Percentiles rank a stretch among this genome's conserved stretches.
These are phyloP conservation scores for Yponomeuta cagnagella DNA, from an alignment of 2,888 invertebrate genomes.

Conservation along the genomic window DNA sequence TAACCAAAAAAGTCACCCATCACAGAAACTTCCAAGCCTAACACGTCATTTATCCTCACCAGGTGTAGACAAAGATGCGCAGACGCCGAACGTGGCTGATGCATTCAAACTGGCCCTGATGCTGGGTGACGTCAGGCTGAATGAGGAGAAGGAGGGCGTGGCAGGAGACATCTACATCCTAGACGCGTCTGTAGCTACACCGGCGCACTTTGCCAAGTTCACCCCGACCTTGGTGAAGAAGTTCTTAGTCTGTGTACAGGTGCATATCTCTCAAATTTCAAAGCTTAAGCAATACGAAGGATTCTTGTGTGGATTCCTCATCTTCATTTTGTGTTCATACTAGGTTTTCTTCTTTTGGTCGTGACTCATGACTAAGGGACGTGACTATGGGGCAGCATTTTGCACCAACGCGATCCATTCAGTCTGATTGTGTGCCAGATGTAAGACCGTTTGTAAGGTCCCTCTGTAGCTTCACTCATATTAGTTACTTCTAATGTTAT, in stretches of 20 bases:
- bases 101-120: constrained; percentile 89
- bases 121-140: constrained; percentile 88
- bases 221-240: constrained; percentile 89
- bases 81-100: constrained; percentile 83
- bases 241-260: constrained; percentile 88
- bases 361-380: too few species aligned
- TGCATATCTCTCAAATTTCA: constrained; percentile 25
- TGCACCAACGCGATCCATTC: too few species aligned
- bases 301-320: too few species aligned
- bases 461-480: too few species aligned
- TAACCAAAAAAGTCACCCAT: too few species aligned
- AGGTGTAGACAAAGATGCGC: constrained; percentile 80
- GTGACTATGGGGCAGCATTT: too few species aligned
- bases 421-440: too few species aligned
- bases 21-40: background rate
- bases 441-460: too few species aligned
- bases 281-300: too few species aligned
- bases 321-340: too few species aligned
- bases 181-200: constrained; percentile 86
- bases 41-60: constrained; percentile 13
- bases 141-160: constrained; percentile 86
- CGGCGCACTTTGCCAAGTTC: constrained; percentile 89
- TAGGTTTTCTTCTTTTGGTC: too few species aligned
- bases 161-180: constrained; percentile 89
- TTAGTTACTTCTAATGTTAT: too few species aligned